These are phyloP conservation scores for Trichonephila clavipes DNA, from an alignment of 1,140 invertebrate genomes.

Conservation along the genomic window DNA sequence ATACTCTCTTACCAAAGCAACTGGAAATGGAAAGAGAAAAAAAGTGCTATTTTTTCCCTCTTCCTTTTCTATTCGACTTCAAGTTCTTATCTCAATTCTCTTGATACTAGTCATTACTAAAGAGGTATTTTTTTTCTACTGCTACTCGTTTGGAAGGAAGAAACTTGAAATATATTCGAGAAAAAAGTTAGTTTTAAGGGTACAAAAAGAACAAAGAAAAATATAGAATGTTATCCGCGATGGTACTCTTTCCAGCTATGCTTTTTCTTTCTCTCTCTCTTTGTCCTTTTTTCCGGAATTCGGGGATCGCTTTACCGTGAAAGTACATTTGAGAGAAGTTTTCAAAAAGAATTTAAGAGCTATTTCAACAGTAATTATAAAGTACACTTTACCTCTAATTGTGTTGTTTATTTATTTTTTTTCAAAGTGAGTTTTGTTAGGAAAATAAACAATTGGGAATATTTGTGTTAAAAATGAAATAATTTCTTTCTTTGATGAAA, in stretches of 20 bases:
- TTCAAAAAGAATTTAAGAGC: neutral
- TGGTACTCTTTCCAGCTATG: neutral
- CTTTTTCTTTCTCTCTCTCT: neutral
- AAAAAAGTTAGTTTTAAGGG: conserved; percentile 54
- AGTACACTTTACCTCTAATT: neutral
- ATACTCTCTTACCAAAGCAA: neutral
- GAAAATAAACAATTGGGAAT: too few species aligned
- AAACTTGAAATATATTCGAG: conserved; percentile 42
- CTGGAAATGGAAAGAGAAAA: conserved; percentile 19
- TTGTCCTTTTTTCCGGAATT: neutral
- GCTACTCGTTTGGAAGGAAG: conserved; percentile 28
- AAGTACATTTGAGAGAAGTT: neutral
- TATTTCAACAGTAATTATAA: neutral
- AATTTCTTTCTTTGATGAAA: too few species aligned
- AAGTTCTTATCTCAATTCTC: conserved; percentile 51
- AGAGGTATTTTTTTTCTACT: conserved; percentile 36
- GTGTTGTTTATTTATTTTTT: neutral
- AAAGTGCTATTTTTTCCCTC: neutral
- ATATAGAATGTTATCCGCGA: conserved; percentile 31
- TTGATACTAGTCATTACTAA: conserved; percentile 52
- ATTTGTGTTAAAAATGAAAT: too few species aligned
- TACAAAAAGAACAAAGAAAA: conserved; percentile 40
- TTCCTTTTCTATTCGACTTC: conserved; percentile 14
- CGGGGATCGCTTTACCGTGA: neutral
- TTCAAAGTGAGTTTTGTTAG: too few species aligned